Evolutionary conservation across 2,888 invertebrate genomes (phyloP), one percentile per base, ranked within the genome.

Genomic region (Willowsia nigromaculata): DNA sequence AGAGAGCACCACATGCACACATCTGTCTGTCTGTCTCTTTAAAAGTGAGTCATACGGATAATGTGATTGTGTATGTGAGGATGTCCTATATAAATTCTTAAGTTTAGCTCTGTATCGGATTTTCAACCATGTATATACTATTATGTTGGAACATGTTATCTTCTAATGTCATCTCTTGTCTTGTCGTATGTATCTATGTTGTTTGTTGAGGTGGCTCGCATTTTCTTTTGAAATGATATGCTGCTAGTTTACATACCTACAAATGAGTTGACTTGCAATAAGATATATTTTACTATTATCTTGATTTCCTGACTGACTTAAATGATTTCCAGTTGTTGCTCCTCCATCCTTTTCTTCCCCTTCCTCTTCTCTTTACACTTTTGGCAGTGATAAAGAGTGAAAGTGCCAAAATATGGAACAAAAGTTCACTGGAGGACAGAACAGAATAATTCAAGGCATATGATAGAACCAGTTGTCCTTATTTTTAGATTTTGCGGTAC

Each of bases 311-410:
- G 71, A 74, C 71, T 53, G 65, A 78, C 86, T 86, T 86, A 86
- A 89, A 89, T 89, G 74, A 85, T 89, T 89, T 85, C 89, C 89
- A 89, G 89, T 89, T 89, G 89, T 85, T 85, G 89, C 89, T 82
- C 81, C 74, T n/a, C n/a, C n/a, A n/a, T n/a, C n/a, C n/a, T n/a
- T n/a, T n/a, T n/a, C n/a, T n/a, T 81, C 71, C 30, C 33, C 18
- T 15, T 27, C 5, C 1, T 6, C 25, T 27, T 27, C 56, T 78
- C 78, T 89, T 89, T 85, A 85, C 89, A 89, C 56, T 78, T 71
- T 89, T 89, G 89, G 89, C 89, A 89, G 74, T 74, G 47, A 62
- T 71, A 81, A 81, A 81, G 74, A 89, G 81, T 43, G 80, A 59
- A 89, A 80, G 81, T 89, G 89, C 89, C 89, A 89, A 89, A 89